These are phyloP conservation scores for Budorcas taxicolor DNA, from an alignment of 2,113 vertebrate species.

Conservation along the genomic window DNA sequence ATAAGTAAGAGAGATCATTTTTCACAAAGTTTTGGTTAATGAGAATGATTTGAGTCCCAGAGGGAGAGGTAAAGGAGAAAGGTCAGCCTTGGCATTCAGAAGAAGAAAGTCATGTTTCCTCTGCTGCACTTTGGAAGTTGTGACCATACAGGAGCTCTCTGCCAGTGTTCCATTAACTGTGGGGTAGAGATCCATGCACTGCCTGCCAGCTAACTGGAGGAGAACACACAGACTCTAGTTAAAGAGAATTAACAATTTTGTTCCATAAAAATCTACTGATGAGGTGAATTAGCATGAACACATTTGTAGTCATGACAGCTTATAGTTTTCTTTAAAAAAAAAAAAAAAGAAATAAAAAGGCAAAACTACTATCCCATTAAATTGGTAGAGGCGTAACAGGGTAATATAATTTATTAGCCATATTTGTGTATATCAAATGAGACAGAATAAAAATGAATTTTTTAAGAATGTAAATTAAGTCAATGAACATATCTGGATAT, in stretches of 20 bases:
- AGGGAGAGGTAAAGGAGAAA: conserved; percentile 55
- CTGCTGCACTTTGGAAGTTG: conserved; percentile 41
- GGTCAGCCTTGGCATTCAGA: conserved; percentile 70
- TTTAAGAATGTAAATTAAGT: conserved; percentile 66
- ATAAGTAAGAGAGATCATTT: conserved; percentile 75
- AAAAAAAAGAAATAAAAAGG: neutral
- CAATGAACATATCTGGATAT: neutral
- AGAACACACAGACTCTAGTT: neutral
- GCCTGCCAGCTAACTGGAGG: neutral
- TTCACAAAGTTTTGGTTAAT: conserved; percentile 77
- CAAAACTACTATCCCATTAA: conserved; percentile 61
- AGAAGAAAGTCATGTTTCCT: conserved; percentile 29
- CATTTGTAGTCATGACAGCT: fast-evolving
- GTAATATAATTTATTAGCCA: conserved; percentile 56
- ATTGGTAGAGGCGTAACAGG: conserved; percentile 27
- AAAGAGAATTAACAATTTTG: conserved; percentile 14
- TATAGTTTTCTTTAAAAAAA: neutral
- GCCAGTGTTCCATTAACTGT: neutral
- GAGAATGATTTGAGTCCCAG: conserved; percentile 72
- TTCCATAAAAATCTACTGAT: neutral
- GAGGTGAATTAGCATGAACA: neutral
- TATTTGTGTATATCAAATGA: conserved; percentile 71
- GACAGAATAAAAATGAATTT: conserved; percentile 57
- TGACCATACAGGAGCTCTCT: conserved; percentile 37
- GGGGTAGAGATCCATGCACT: no score